Base-by-base conservation (phyloP, 2,113 vertebrate species). In the Austrofundulus limnaeus region DNA sequence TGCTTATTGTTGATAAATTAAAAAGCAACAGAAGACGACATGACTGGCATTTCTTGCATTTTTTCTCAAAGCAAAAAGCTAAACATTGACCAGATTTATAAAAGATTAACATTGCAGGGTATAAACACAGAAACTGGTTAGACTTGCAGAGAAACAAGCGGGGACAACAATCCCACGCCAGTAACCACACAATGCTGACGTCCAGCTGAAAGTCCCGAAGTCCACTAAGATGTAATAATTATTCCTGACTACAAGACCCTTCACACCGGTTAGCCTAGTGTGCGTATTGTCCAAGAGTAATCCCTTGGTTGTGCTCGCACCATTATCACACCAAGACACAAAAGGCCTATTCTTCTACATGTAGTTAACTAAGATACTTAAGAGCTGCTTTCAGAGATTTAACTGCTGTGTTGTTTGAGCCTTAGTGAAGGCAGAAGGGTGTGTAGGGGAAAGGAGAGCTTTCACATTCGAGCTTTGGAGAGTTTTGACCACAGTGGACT, bases 331-430 rank as follows among this genome's bases (percentile, higher is more conserved):
- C 70, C 4, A 24, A 57, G 52, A 67, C 81, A 90, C 87, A 88
- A 89, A 71, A 50, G 81, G 69, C 75, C 87, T 51, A 70, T 90
- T 90, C 85, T 88, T 86, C 67, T 64, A 69, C 76, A 47, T 14
- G 75, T 82, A 71, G 82, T 82, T 83, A 87, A 84, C 84, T 80
- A 58, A 69, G 72, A 81, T 80, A 72, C 86, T 85, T 85, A 83
- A 31, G 50, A 46, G 71, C 83, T 53, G 69, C 78, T 85, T 80
- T 81, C 43, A 63, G 77, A 74, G 77, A 81, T 78, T 89, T 77
- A 81, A 70, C 76, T 54, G 80, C 72, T 75, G 72, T 74, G 75
- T 61, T 66, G 79, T 77, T 24, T 34, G 61, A 68, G 78, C 82
- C 85, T 86, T 84, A 54, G 67, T 5, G 51, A 42, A 70, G 20